Evolutionary conservation across 92 coral and sea anemone species (phyloP), one percentile per base, ranked within the genome.

Genomic region (Palythoa heliodiscus): DNA sequence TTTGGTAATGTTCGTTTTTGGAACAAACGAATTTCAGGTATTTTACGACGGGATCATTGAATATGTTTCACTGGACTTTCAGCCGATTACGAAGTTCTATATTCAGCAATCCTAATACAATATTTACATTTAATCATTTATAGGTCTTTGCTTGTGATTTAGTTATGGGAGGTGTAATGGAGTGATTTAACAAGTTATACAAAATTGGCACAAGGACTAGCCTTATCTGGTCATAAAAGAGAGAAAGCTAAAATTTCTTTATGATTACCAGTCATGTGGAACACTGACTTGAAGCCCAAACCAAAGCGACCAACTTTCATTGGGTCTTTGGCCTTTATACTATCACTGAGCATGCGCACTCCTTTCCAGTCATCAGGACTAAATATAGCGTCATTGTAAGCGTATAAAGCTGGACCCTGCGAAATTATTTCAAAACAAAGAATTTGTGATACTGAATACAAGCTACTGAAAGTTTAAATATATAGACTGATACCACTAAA

Each of bases 291-390:
- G 40, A 90, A 90, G 13, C 93, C 93, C 38, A 90, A 74, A 12
- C 93, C 93, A 87, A 90, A 90, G 39, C 93, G 91, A 35, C 93
- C 93, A 12, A 90, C 93, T 78, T 90, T 90, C 93, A 79, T 90
- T 4, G 93, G 93, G 43, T 90, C 93, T 52, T 87, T 87, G 38
- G 55, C 90, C 52, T 90, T 90, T 54, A 87, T 47, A 70, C 93
- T 90, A 63, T 87, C 86, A 52, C 91, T 76, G 75, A 90, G 82
- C 91, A 83, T 87, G 39, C 90, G 87, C 37, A 90, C 74, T 17
- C 93, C 93, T 66, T 14, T 87, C 93, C 93, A 90, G 91, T 90
- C 93, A 6, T 78, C 76, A 13, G 67, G 47, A 24, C 73, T 71
- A 73, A 90, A 90, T 83, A 40, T 12, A 11, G 93, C 93, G 29